Base-by-base conservation (phyloP, 2,888 invertebrate species). In the Labia minor region DNA sequence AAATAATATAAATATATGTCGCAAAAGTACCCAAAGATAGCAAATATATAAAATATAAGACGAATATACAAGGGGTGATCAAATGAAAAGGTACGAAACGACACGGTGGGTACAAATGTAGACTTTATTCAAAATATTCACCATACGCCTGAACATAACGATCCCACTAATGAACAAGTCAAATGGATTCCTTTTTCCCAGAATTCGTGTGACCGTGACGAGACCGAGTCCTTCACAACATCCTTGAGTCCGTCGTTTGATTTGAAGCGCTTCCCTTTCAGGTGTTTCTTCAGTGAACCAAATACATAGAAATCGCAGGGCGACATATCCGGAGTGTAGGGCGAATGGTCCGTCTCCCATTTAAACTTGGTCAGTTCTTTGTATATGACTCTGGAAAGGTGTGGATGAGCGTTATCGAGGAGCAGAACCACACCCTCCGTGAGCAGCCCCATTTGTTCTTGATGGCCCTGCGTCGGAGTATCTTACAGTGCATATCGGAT, bases 121-220 rank as follows among this genome's bases (percentile, higher is more conserved):
- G n/a, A n/a, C n/a, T n/a, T n/a, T n/a, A n/a, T n/a, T n/a, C n/a
- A n/a, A n/a, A n/a, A n/a, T n/a, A n/a, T n/a, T n/a, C 66, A 66
- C 66, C 61, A 61, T 11, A 66, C 20, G 66, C 66, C 61, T 62
- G 66, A 66, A 62, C 66, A 66, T 62, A 66, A 66, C 62, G 19
- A 61, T 66, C 19, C 66, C 66, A 66, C 62, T 66, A 62, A 21
- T 66, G 19, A 0, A 66, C 21, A 26, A 66, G 62, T 20, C 33
- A 20, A 19, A 66, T n/a, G 26, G 66, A 62, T 62, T 66, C 20
- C 61, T 19, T 66, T 61, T 66, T 66, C 61, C 66, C 66, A 66
- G 1, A 66, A 66, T 61, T 66, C 33, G 33, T 64, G 64, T 26
- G 18, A 18, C 33, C 21, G 66, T 26, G n/a, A n/a, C n/a, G n/a